Base-by-base conservation (phyloP, 1,140 invertebrate species). In the Bradysia coprophila region DNA sequence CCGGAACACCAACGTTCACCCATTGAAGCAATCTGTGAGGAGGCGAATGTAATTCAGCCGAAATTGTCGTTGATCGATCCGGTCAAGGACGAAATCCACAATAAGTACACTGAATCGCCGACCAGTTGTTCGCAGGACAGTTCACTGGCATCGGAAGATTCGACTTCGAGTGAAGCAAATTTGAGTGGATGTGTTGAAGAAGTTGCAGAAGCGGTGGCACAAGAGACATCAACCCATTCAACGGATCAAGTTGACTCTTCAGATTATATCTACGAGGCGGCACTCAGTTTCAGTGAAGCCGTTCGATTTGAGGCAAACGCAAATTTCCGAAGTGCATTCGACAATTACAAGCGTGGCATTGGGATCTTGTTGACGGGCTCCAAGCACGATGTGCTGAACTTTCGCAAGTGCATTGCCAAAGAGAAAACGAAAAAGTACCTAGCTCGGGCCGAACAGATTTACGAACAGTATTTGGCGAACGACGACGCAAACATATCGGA, bases 311-410 rank as follows among this genome's bases (percentile, higher is more conserved):
- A 61, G 40, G 57, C 55, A 32, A 57, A 63, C 48, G 50, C 55
- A 15, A 54, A 64, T 38, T 67, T 64, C 49, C 52, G 55, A 39
- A 53, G 60, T 28, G 64, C 65, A 3, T 62, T 64, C 45, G 47
- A 45, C 38, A 55, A 51, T 1, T 68, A 67, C 44, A 67, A 67
- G 49, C 48, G 46, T 21, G 66, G 64, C 15, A 63, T 67, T 40
- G 64, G 66, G 44, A 49, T 64, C 38, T 46, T 68, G 36, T 45
- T 66, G 0, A 49, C 47, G 41, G 57, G 64, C 22, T 53, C 57
- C 8, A 64, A 64, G 51, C 45, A 49, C 24, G 58, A 61, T 42
- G 42, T 39, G 0, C 58, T 52, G 41, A 55, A 60, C 8, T 55
- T 58, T 23, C 49, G 58, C 3, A 51, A 49, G 45, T 54, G 50